Evolutionary conservation across 2,888 invertebrate genomes (phyloP).

Genomic region (Thelaira solivaga): DNA sequence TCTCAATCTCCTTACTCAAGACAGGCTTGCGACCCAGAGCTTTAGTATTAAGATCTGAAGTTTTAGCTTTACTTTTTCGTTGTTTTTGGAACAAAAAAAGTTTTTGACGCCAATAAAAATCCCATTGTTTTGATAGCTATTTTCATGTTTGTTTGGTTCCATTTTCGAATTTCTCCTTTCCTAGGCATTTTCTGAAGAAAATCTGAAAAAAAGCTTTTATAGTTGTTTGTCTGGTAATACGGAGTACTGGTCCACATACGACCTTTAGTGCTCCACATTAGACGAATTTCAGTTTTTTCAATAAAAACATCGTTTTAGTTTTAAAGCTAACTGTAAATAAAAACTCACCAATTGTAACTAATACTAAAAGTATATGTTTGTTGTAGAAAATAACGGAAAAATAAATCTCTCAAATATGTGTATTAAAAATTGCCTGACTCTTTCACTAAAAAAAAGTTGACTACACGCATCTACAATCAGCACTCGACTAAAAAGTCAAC

Average conservation of each 20-base stretch:
- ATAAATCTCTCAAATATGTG: too few relatives aligned
- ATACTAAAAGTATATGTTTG: too few relatives aligned
- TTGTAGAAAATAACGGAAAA: too few relatives aligned
- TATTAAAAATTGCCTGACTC: too few relatives aligned
- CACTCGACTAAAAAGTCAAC: background rate
- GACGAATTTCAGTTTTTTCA: too few relatives aligned
- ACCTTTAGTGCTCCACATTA: too few relatives aligned
- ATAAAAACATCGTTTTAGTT: too few relatives aligned
- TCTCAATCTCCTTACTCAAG: background rate
- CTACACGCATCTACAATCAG: background rate
- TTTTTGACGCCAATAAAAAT: slow-evolving; percentile 17
- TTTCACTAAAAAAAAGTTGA: background rate
- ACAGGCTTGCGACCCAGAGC: slow-evolving; percentile 2
- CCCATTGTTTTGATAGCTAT: background rate
- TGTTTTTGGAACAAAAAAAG: slow-evolving; percentile 21
- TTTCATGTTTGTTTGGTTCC: background rate
- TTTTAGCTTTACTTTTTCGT: background rate
- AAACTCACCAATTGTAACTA: too few relatives aligned
- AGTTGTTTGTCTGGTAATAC: too few relatives aligned
- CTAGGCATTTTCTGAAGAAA: background rate
- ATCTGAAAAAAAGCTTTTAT: too few relatives aligned
- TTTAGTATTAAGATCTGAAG: background rate
- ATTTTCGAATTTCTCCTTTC: background rate
- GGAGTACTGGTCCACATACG: background rate
- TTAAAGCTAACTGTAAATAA: too few relatives aligned